Base-by-base conservation (phyloP, 2,113 vertebrate species). In the Pandion haliaetus region DNA sequence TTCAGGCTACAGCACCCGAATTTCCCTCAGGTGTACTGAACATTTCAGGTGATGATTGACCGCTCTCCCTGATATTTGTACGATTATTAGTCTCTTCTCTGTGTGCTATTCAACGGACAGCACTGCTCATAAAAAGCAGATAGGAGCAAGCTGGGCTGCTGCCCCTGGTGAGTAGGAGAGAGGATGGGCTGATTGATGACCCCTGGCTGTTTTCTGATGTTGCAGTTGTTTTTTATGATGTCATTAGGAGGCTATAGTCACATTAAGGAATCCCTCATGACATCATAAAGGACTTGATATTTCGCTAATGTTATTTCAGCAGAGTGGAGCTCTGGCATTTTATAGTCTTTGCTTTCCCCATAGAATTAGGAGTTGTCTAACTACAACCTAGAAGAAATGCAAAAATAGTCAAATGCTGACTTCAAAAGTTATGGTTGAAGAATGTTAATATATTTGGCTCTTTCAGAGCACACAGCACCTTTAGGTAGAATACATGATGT, bases 281-380 rank as follows among this genome's bases (percentile, higher is more conserved):
- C 98, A 98, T 98, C 98, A 98, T 98, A 98, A 98, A 98, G 97
- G 95, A 98, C 97, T 98, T 98, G 98, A 98, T 98, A 98, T 98
- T 98, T 98, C 95, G 42, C 97, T 98, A 98, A 98, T 98, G 98
- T 98, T 98, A 98, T 98, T 98, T 98, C 97, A 97, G 98, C 95
- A 83, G 97, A 95, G 84, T 97, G 97, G 97, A 95, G 90, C 96
- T 97, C 97, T 97, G 98, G 97, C 97, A 96, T 98, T 98, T 98
- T 98, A 98, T 97, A 90, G 98, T 90, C 95, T 86, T 91, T 32
- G 86, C 65, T 34, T 96, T 98, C 98, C 98, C 98, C 84, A 52
- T 90, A 98, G 98, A 97, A 96, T 98, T 96, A 61, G 91, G 93
- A 98, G 96, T 95, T 97, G 97, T 98, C 98, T 98, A 97, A 98